These are phyloP conservation scores for Phaenicophaeus curvirostris DNA, from an alignment of 2,797 vertebrate genomes.

Conservation along the genomic window DNA sequence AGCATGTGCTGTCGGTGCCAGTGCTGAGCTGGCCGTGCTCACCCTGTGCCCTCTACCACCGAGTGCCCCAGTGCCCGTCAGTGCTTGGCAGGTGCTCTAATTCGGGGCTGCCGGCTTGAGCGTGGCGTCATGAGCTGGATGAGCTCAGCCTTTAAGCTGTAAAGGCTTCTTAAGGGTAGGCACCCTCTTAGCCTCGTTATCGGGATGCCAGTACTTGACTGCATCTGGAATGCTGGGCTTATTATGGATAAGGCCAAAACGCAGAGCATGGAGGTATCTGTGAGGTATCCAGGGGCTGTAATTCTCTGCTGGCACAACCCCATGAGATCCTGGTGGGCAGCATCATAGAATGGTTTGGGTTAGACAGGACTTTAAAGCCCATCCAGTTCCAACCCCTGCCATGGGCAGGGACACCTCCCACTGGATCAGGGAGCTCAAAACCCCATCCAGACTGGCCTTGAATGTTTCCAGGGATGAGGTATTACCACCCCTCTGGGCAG, in stretches of 20 bases:
- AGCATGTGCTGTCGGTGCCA: neutral
- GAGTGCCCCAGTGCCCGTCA: rapidly evolving
- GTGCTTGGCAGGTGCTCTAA: neutral
- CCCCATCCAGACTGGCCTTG: too few relatives aligned
- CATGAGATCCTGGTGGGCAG: neutral
- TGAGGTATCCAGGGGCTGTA: rapidly evolving
- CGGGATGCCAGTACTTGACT: neutral
- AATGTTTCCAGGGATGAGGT: too few relatives aligned
- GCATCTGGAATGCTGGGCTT: neutral
- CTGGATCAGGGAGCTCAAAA: too few relatives aligned
- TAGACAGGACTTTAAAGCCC: too few relatives aligned
- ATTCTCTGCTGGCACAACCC: neutral
- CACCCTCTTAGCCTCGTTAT: rapidly evolving
- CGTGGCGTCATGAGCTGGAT: neutral
- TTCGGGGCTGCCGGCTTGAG: neutral
- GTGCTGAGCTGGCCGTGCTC: rapidly evolving
- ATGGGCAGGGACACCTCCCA: too few relatives aligned
- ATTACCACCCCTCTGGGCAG: too few relatives aligned
- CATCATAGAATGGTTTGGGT: too few relatives aligned
- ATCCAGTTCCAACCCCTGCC: too few relatives aligned
- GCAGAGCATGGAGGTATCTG: rapidly evolving
- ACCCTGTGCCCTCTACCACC: neutral
- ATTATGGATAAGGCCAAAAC: neutral
- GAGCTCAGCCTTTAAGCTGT: neutral
- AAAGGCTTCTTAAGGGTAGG: neutral